A percentile compares a stretch with the other conserved stretches of the same genome.
Evolutionary conservation across 2,888 invertebrate species (phyloP).

Genomic region (Tricholauxania praeusta): DNA sequence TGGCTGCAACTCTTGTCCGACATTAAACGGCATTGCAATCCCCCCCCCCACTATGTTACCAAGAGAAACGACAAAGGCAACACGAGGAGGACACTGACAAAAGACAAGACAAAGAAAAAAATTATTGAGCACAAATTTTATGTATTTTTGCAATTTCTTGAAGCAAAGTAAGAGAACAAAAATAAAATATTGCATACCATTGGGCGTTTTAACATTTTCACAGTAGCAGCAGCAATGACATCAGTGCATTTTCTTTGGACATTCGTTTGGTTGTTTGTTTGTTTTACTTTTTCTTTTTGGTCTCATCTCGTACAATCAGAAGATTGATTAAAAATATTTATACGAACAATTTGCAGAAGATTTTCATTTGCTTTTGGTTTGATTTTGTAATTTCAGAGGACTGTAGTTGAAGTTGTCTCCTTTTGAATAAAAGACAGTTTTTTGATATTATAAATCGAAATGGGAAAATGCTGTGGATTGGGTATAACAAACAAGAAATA

Average conservation of each 20-base stretch:
- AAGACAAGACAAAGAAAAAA: slow-evolving; percentile 17
- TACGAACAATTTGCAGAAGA: slow-evolving; percentile 22
- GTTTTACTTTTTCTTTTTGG: background rate
- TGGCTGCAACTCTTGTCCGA: background rate
- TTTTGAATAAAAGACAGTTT: background rate
- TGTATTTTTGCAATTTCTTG: slow-evolving; percentile 25
- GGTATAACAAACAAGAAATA: background rate
- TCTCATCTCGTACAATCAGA: slow-evolving; percentile 16
- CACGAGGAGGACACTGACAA: background rate
- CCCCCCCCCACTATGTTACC: too few relatives aligned
- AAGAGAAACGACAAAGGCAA: background rate
- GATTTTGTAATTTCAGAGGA: background rate
- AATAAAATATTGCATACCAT: slow-evolving; percentile 6
- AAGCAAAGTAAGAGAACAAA: background rate
- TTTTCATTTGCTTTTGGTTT: slow-evolving; percentile 20
- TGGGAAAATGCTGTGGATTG: background rate
- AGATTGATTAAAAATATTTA: slow-evolving; percentile 38
- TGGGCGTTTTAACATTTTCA: background rate
- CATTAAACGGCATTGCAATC: too few relatives aligned
- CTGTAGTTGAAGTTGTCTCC: slow-evolving; percentile 12
- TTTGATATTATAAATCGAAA: slow-evolving; percentile 16
- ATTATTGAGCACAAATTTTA: slow-evolving; percentile 16
- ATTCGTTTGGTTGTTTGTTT: too few relatives aligned
- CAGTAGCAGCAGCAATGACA: background rate
- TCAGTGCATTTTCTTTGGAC: background rate